These are phyloP conservation scores for Syrista parreyssii DNA, from an alignment of 2,888 invertebrate genomes.

Conservation along the genomic window DNA sequence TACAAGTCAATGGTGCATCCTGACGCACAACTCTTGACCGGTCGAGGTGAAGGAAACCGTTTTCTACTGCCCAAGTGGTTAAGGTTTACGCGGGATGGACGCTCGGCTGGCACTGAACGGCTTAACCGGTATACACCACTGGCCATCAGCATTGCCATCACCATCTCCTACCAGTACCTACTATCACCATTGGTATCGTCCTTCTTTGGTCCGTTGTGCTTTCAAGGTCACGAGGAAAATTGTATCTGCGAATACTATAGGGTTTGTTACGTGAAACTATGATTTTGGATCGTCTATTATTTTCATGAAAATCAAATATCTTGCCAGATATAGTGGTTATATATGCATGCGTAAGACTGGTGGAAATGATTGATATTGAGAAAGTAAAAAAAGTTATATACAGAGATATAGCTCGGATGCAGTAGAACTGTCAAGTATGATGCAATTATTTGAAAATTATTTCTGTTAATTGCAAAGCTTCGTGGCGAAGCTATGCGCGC, in stretches of 20 bases:
- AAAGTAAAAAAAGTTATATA: not conserved
- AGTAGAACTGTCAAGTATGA: not conserved
- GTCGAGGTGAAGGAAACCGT: not conserved
- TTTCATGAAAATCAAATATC: not conserved
- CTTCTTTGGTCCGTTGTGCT: slow-evolving; percentile 41
- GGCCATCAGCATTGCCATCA: slow-evolving; percentile 35
- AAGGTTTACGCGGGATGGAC: slow-evolving; percentile 51
- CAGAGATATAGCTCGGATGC: not conserved
- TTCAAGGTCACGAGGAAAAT: slow-evolving; percentile 55
- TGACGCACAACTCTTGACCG: slow-evolving; percentile 12
- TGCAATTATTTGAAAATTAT: slow-evolving; percentile 41
- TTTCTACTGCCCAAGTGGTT: slow-evolving; percentile 28
- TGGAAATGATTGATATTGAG: not conserved
- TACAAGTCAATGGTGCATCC: slow-evolving; percentile 31
- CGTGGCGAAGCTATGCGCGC: not conserved
- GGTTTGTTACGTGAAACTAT: not conserved
- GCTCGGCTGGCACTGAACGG: slow-evolving; percentile 54
- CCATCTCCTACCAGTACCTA: slow-evolving; percentile 11
- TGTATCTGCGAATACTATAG: not conserved
- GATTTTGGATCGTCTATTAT: not conserved
- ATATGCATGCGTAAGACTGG: not conserved
- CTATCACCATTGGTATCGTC: slow-evolving; percentile 29
- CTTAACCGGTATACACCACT: slow-evolving; percentile 53
- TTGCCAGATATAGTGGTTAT: no score
- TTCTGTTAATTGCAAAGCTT: slow-evolving; percentile 36